Base-by-base conservation (phyloP, 92 coral and sea anemone species). In the Pocillopora meandrina region DNA sequence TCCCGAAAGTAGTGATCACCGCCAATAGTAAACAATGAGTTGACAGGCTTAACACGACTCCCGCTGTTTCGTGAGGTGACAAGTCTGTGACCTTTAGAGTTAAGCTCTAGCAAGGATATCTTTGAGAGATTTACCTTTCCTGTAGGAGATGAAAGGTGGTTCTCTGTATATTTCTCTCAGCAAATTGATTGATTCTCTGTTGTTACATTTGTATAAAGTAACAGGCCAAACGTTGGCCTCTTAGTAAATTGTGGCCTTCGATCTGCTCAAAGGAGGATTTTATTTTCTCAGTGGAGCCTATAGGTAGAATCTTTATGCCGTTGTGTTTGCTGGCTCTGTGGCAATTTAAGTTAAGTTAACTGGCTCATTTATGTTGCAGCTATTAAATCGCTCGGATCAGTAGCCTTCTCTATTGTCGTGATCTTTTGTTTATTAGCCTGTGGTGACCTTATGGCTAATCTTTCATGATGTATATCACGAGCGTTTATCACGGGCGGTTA, bases 301-400 rank as follows among this genome's bases (percentile, higher is more conserved):
- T 62, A 14, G n/a, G 66, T 62, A 62, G 21, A 62, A 5, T 14
- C 21, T 23, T 69, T 69, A 69, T 23, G 74, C 74, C 49, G 55
- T 23, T 69, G 74, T 69, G 74, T 69, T 69, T 69, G 47, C 74
- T 69, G 33, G 74, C 74, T 23, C 74, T 69, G 74, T 69, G 74
- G 49, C 74, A 69, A 26, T 26, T 69, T 69, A 21, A 3, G 74
- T 69, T 69, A 69, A 36, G 74, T 69, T 69, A 21, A 11, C 33
- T 36, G 74, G 49, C 74, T 69, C 74, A 69, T 69, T 26, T 69
- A 10, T 69, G 74, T 69, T 36, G 74, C 42, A 69, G 33, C 47
- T 69, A 62, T 62, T 62, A 23, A 62, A 62, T 62, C 66, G 66
- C 20, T 62, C 66, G 21, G n/a, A 62, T 62, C 66, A 62, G 66